Conservation (phyloP, 2,113 vertebrate species). For the Cyrtonyx montezumae region DNA sequence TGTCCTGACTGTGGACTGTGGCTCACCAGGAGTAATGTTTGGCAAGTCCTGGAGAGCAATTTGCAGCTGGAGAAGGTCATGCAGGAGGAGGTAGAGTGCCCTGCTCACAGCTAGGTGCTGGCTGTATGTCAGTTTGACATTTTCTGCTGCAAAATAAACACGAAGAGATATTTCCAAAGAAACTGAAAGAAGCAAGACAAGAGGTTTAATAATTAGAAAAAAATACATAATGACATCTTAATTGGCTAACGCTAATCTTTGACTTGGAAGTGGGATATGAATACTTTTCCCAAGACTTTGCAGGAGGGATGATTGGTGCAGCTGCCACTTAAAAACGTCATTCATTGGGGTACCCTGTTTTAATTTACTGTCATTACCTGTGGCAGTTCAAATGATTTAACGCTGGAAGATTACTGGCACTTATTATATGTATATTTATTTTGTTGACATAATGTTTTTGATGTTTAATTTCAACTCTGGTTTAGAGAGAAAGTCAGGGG, state of each 20-base stretch:
- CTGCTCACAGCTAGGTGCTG: neutral
- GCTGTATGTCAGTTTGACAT: neutral
- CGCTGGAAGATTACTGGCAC: neutral
- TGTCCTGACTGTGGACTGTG: neutral
- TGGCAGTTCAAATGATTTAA: neutral
- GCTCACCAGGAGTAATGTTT: neutral
- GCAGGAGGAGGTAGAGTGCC: neutral
- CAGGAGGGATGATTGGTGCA: rapidly evolving
- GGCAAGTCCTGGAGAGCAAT: neutral
- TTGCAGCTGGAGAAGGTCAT: neutral
- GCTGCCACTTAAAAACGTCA: neutral
- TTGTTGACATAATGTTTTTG: neutral
- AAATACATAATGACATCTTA: neutral
- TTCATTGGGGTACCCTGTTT: neutral
- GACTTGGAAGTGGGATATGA: neutral
- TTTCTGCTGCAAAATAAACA: neutral
- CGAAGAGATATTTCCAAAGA: neutral
- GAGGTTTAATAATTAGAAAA: neutral
- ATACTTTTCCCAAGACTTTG: neutral
- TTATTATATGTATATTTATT: neutral
- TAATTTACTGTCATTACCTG: rapidly evolving
- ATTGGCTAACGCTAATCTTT: neutral
- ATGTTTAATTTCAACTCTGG: neutral
- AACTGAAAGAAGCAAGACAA: neutral
- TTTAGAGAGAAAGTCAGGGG: neutral